Base-by-base conservation (phyloP, 2,797 vertebrate species). In the Babyrousa celebensis region DNA sequence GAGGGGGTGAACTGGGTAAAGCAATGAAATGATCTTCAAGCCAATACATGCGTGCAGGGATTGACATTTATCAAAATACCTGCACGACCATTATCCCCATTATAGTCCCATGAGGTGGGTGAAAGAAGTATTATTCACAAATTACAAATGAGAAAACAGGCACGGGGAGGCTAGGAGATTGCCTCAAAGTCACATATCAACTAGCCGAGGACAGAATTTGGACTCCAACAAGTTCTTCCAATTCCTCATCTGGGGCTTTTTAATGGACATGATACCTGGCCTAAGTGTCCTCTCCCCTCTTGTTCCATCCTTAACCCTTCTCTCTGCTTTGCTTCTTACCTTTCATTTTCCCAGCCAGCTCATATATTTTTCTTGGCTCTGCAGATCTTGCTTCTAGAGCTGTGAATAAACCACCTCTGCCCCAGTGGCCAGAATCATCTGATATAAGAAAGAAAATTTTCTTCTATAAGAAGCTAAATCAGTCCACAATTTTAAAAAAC, bases 341-440 rank as follows among this genome's bases (percentile, higher is more conserved):
- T 98, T 99, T 99, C 99, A 99, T 99, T 97, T 98, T 99, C 68
- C 99, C 99, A 54, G 99, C 99, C 95, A 99, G 89, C 97, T 99
- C 99, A 23, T 99, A 99, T 62, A 99, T 98, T 97, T 98, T 99
- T 25, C 98, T 99, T 48, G 99, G 99, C 97, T 99, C 99, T 95
- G 99, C 98, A 16, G 99, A 99, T 95, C 99, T 98, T 91, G 98
- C 92, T 96, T 99, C 99, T 88, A 99, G 98, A 77, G 99, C 99
- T 18, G 99, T 99, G 96, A 99, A 99, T 88, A 99, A 98, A 85
- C 99, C 99, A 54, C 99, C 99, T 88, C 98, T 98, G 79, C 99
- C 99, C 99, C 99, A 99, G 29, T 63, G 96, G 74, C 99, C 99
- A 0, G 99, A 99, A 97, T 99, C 99, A 98, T 99, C 99, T 99